Evolutionary conservation across 2,113 vertebrate genomes (phyloP).

Genomic region (Chloropsis cyanopogon): DNA sequence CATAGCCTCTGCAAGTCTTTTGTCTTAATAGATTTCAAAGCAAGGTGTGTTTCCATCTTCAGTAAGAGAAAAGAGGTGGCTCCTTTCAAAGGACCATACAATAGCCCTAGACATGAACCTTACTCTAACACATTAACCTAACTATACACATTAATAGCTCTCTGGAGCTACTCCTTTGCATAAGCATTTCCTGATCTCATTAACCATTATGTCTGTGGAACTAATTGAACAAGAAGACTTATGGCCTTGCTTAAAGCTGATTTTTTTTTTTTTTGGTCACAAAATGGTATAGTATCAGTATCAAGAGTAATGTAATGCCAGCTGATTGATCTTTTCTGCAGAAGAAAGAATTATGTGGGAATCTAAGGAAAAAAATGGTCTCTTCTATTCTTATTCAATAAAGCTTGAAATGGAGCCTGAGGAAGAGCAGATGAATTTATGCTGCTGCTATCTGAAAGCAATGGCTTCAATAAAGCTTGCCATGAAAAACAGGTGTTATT

Average conservation of each 20-base stretch:
- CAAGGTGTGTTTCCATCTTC: background rate
- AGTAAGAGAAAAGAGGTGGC: background rate
- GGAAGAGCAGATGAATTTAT: background rate
- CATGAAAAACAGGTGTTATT: slow-evolving; percentile 15
- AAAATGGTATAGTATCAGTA: background rate
- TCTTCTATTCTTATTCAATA: background rate
- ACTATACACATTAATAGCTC: background rate
- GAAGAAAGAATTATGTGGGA: background rate
- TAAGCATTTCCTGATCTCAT: background rate
- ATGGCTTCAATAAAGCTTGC: background rate
- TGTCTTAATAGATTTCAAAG: background rate
- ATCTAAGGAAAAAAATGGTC: background rate
- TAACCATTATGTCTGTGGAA: background rate
- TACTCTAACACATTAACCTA: background rate
- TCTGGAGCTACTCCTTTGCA: background rate
- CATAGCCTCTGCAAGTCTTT: background rate
- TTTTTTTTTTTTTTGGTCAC: background rate
- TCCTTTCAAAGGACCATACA: background rate
- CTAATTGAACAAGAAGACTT: slow-evolving; percentile 7
- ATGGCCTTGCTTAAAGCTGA: background rate
- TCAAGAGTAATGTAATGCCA: background rate
- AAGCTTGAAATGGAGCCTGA: background rate
- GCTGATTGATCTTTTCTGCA: background rate
- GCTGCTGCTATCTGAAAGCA: background rate
- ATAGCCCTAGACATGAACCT: background rate